Evolutionary conservation across 2,888 invertebrate genomes (phyloP), one percentile per base, ranked within the genome.

Genomic region (Microctonus aethiopoides): DNA sequence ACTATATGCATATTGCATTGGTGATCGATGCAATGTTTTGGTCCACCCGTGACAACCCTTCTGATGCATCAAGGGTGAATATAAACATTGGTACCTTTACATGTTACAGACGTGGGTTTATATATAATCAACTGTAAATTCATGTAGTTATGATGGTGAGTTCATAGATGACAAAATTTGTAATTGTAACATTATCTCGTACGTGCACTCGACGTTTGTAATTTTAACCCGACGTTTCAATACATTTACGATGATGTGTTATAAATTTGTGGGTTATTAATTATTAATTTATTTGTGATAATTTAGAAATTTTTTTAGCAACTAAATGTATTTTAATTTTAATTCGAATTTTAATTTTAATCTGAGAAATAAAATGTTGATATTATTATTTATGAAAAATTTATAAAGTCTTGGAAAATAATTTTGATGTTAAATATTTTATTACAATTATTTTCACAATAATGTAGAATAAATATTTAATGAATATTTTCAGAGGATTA

Each of bases 211-310:
- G 7, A 56, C 56, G 13, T 10, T 29, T 56, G 29, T 56, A 29
- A 29, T 29, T 6, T n/a, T n/a, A 34, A 20, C 4, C n/a, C n/a
- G n/a, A n/a, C n/a, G n/a, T n/a, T n/a, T n/a, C n/a, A n/a, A n/a
- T n/a, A n/a, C n/a, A 60, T 20, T 22, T 34, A 36, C 11, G 57
- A 11, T 64, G 13, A 20, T 34, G 34, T 52, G 34, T 63, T n/a
- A 63, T 22, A 22, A 11, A 9, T 52, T n/a, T 56, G 11, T 5
- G 6, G 29, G 9, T 56, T 56, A 26, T 56, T 7, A 13, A 20
- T 52, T 56, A 24, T 56, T 56, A 11, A 24, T 29, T 6, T 29
- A 7, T 56, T 2, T 73, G n/a, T n/a, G 70, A 66, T 69, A 68
- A n/a, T n/a, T n/a, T n/a, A n/a, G n/a, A n/a, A n/a, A n/a, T n/a